Percentiles rank a stretch among this genome's conserved stretches.
Evolutionary conservation across 30 jellyfish, hydroid and myxozoan species (phyloP).

Genomic region (Catostylus mosaicus): DNA sequence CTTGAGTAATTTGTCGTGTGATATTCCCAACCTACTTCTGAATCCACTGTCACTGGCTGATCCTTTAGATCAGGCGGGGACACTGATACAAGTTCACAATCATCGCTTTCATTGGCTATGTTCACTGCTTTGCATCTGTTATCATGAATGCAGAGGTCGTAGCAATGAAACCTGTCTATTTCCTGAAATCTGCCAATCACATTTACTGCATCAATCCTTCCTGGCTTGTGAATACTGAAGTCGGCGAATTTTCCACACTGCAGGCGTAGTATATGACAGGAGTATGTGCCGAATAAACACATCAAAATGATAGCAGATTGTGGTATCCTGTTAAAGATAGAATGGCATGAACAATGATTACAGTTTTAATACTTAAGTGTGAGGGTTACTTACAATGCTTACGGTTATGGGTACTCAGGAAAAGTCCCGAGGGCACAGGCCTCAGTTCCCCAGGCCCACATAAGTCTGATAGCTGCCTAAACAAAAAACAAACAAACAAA

Average conservation of each 20-base stretch:
- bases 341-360: too few relatives aligned
- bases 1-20: not conserved
- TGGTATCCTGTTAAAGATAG: not conserved
- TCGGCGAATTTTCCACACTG: not conserved
- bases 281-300: not conserved
- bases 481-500: too few relatives aligned
- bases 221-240: not conserved
- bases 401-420: too few relatives aligned
- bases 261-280: not conserved
- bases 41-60: not conserved
- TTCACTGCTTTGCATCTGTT: not conserved
- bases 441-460: too few relatives aligned
- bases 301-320: not conserved
- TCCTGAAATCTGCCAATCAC: not conserved
- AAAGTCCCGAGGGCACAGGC: too few relatives aligned
- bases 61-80: not conserved
- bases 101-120: not conserved
- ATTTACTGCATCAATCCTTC: not conserved
- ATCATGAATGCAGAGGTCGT: not conserved
- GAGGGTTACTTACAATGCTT: too few relatives aligned
- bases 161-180: not conserved
- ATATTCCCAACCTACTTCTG: not conserved
- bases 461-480: too few relatives aligned
- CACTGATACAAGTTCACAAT: not conserved
- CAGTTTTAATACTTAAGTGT: too few relatives aligned